phyloP scores from a whole-genome alignment of 2,113 vertebrate genomes.

The Nibea albiflora region DNA sequence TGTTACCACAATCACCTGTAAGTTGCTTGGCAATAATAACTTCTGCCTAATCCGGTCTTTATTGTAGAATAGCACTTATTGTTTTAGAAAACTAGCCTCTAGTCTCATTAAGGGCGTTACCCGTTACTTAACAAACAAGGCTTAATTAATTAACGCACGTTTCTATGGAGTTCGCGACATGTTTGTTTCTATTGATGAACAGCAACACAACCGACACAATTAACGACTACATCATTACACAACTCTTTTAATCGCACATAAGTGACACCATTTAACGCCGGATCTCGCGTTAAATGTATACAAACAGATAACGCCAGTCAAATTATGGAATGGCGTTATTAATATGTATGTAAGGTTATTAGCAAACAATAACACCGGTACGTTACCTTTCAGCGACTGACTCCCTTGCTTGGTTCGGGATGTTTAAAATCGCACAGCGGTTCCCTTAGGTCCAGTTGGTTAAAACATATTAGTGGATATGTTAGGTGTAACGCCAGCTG shows the following conservation, averaged over 20 bases:
- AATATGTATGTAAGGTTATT: background rate
- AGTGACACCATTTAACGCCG: background rate
- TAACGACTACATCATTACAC: background rate
- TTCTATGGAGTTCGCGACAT: background rate
- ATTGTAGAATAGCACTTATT: background rate
- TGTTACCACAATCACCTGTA: too few relatives aligned
- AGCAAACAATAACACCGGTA: conserved; percentile 4
- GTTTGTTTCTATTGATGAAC: background rate
- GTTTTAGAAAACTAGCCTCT: background rate
- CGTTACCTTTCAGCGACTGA: conserved; percentile 52
- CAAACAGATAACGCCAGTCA: background rate
- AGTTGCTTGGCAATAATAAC: background rate
- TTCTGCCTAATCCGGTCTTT: too few relatives aligned
- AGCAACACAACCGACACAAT: background rate
- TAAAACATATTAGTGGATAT: conserved; percentile 13
- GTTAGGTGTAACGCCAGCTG: background rate
- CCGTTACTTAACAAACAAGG: background rate
- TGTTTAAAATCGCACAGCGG: background rate
- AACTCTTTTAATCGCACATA: background rate
- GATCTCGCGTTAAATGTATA: background rate
- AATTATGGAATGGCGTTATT: background rate
- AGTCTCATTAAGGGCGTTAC: background rate
- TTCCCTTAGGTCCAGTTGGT: background rate
- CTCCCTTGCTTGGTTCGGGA: background rate
- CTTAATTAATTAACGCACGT: background rate